phyloP scores from a whole-genome alignment of 2,797 vertebrate genomes.

The Chromobotia macracanthus region DNA sequence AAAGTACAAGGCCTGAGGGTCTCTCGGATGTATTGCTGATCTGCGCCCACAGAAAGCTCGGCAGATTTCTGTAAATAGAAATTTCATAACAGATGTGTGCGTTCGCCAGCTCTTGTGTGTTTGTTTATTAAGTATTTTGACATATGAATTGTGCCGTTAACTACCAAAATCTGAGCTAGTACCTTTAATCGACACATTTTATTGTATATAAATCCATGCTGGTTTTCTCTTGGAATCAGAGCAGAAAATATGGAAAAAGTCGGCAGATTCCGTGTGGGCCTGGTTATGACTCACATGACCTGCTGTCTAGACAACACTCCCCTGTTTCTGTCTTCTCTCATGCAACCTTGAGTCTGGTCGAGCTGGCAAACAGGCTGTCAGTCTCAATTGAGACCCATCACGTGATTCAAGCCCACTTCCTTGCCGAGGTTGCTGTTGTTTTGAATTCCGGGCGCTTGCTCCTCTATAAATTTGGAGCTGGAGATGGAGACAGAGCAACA shows the following conservation, averaged over 20 bases:
- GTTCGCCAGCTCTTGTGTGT: not conserved
- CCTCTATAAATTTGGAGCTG: slow-evolving; percentile 9
- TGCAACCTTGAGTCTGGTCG: slow-evolving; percentile 36
- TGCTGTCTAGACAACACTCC: slow-evolving; percentile 19
- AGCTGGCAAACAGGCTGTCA: slow-evolving; percentile 35
- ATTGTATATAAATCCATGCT: not conserved
- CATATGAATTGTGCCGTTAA: not conserved
- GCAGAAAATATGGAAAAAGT: not conserved
- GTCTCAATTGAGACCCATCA: slow-evolving; percentile 31
- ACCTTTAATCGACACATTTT: not conserved
- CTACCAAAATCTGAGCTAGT: not conserved
- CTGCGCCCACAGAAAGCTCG: not conserved
- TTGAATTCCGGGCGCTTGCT: slow-evolving; percentile 35
- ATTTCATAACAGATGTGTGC: not conserved
- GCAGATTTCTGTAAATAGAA: not conserved
- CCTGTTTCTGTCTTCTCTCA: slow-evolving; percentile 9
- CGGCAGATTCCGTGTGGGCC: not conserved
- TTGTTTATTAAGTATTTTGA: not conserved
- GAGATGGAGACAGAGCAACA: slow-evolving; percentile 31
- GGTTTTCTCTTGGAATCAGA: not conserved
- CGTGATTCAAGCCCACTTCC: slow-evolving; percentile 1
- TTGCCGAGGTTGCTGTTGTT: slow-evolving; percentile 10
- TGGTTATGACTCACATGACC: slow-evolving; percentile 12
- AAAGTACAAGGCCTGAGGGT: not conserved
- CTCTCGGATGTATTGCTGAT: not conserved